Evolutionary conservation across 1,140 invertebrate genomes (phyloP), one percentile per base, ranked within the genome.

Genomic region (Brachionus manjavacas): DNA sequence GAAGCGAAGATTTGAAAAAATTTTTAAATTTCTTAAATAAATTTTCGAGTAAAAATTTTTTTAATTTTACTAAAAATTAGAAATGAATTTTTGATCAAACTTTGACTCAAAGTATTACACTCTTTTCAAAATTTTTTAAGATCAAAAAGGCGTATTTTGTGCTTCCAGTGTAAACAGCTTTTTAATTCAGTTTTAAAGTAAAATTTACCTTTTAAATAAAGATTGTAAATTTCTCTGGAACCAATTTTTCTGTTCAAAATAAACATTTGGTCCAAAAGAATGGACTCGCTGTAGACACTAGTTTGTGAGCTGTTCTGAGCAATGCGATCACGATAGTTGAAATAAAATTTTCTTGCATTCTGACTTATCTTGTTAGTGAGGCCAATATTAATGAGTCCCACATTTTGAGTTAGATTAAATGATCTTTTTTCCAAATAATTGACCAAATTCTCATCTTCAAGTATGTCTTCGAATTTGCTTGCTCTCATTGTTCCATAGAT

Each of bases 141-240:
- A 31, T 31, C 28, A 12, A 46, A 46, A 46, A 0, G 1, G 3
- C 2, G 3, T 1, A 46, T 46, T 3, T 46, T 46, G 9, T 1
- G 3, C n/a, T 49, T 49, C 43, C 6, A 4, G n/a, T 49, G 14
- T 49, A 49, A 49, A 49, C n/a, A 35, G 7, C 31, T 35, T 35
- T 35, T 35, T 35, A 35, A 35, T 35, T 7, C 4, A 35, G n/a
- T n/a, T 35, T 35, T 35, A 35, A 35, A 35, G 4, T 6, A 35
- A 35, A 35, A 46, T 46, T 68, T 72, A 72, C 68, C 79, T 81
- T 81, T 81, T 43, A 81, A n/a, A 46, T 81, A 81, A 25, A 60
- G 25, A 60, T n/a, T 68, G 14, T 43, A 12, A 20, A 81, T 60
- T 14, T 81, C 52, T 81, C 31, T 81, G 20, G 52, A 64, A 25